Evolutionary conservation across 2,797 vertebrate genomes (phyloP).

Genomic region (Micrastur ruficollis): DNA sequence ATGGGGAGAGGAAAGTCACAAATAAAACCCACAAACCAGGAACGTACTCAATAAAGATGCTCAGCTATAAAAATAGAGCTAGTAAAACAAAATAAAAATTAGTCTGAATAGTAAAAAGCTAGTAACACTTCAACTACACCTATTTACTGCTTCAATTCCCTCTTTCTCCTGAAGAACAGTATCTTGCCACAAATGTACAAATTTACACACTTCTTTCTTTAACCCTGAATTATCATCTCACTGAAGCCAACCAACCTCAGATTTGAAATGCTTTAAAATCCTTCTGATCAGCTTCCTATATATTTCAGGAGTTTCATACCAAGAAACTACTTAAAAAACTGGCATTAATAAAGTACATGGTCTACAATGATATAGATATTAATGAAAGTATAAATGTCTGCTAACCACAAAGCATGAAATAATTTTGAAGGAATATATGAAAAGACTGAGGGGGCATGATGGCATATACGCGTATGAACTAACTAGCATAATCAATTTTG

Average conservation of each 20-base stretch:
- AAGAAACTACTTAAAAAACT: not conserved
- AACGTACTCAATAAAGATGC: not conserved
- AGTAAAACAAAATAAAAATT: not conserved
- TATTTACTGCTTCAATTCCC: not conserved
- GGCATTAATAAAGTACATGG: not conserved
- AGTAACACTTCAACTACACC: not conserved
- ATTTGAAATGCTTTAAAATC: not conserved
- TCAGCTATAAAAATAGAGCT: not conserved
- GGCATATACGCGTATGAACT: not conserved
- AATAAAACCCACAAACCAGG: not conserved
- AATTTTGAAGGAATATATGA: not conserved
- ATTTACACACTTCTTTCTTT: not conserved
- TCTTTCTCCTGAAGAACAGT: not conserved
- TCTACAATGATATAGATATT: not conserved
- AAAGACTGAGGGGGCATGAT: not conserved
- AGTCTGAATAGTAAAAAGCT: not conserved
- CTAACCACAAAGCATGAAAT: not conserved
- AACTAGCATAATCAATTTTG: not conserved
- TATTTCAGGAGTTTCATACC: not conserved
- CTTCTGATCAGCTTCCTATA: not conserved
- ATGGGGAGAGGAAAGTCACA: conserved; percentile 26
- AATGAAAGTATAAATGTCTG: not conserved
- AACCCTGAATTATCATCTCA: not conserved
- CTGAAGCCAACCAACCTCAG: not conserved
- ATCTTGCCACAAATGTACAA: not conserved